Base-by-base conservation (phyloP, 2,888 invertebrate species). In the Carcina quercana region DNA sequence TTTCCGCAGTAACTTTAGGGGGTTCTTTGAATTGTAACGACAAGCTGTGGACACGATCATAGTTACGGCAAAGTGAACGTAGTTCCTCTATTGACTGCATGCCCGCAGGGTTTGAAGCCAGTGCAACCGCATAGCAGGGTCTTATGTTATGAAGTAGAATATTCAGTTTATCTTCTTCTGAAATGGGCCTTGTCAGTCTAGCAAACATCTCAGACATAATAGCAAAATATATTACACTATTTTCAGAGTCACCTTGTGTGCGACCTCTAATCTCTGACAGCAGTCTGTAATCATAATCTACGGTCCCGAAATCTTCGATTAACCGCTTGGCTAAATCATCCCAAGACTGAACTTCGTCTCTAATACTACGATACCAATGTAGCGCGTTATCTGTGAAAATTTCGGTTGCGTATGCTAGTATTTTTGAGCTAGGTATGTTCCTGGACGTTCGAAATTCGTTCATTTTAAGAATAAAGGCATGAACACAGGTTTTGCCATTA, bases 171-270 rank as follows among this genome's bases (percentile, higher is more conserved):
- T 45, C 45, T 3, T 32, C 25, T n/a, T 45, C 39, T 3, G 36
- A 14, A 3, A 37, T 6, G 1, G 29, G 14, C n/a, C 33, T 34
- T 15, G 14, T 17, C 5, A 45, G 20, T 5, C 40, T 24, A 3
- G 42, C 37, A 20, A 44, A 42, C 36, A 44, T 35, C 8, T 38
- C 40, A 7, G 25, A 13, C 42, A 44, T 38, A 20, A 43, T 37
- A 5, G 37, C 26, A 1, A 34, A 11, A 25, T 34, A 34, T 11
- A 34, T 21, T 3, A 14, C 15, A n/a, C 30, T 34, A 12, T 30
- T 35, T 8, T 38, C 38, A 5, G 17, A 25, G 4, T 19, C 15
- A 2, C 35, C 34, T 11, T 34, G 34, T 5, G 35, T 34, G 2
- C 38, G 28, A 3, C 11, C 2, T 5, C 32, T 24, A 3, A 35